Evolutionary conservation across 2,113 vertebrate genomes (phyloP), one percentile per base, ranked within the genome.

Genomic region (Ceyx margarethae): DNA sequence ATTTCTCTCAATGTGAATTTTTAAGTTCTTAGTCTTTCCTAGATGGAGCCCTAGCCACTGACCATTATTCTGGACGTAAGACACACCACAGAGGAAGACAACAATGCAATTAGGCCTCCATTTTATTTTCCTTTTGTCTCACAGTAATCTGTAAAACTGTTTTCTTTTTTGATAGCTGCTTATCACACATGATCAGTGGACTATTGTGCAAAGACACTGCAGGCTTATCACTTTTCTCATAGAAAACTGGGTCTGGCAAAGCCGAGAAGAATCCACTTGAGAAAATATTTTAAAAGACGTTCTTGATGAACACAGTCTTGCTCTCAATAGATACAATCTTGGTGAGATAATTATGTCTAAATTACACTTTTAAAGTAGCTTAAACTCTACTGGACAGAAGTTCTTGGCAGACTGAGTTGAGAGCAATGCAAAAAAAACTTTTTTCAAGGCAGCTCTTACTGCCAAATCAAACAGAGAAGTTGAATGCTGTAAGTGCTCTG

Each of bases 321-420:
- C 51, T 96, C 78, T 92, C 84, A 93, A 75, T n/a, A 94, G 93
- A 95, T 81, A 92, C 33, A 91, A 95, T 93, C 83, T 93, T 54
- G 43, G 92, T 43, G 60, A 92, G 87, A 79, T 91, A 96, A 96
- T 95, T 93, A 91, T 2, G 58, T 81, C 77, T 94, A 94, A 95
- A 89, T 95, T 93, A 79, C 86, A 88, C 78, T 85, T 91, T 8
- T 83, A 71, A 85, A 76, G 83, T 81, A 95, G 61, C 50, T 93
- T 94, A 88, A 93, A 91, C 45, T 83, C 53, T 66, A 79, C 84
- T 77, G 96, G 94, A 95, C 89, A 91, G 29, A 69, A 94, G 58
- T 66, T 95, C 84, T 87, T 91, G 91, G 86, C 87, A 86, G 51
- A 89, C 71, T 62, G 74, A 92, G 72, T 74, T 51, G 31, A 81